A percentile compares a stretch with the other conserved stretches of the same genome.
phyloP scores from a whole-genome alignment of 2,797 vertebrate genomes.

The Euphonia xanthogaster region DNA sequence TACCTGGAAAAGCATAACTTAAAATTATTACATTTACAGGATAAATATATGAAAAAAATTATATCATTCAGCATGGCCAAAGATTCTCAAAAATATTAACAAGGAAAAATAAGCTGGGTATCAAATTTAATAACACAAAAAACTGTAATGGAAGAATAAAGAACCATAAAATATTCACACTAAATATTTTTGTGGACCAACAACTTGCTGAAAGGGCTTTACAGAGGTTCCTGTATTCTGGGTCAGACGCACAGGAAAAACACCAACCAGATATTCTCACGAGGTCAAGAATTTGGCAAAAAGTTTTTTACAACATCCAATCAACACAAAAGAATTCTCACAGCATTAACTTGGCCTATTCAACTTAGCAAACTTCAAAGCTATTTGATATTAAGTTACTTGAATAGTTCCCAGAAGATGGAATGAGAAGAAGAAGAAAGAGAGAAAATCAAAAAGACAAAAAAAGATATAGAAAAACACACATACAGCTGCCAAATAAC shows the following conservation, averaged over 20 bases:
- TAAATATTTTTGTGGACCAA: background rate
- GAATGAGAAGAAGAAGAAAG: background rate
- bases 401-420: background rate
- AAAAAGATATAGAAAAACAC: background rate
- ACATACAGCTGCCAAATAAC: background rate
- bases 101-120: background rate
- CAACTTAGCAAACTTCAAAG: background rate
- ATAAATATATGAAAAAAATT: background rate
- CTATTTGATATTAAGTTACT: background rate
- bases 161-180: background rate
- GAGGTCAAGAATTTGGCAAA: background rate
- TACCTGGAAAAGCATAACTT: background rate
- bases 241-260: accelerated
- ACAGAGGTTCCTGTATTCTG: background rate
- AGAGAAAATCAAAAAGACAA: background rate
- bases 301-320: background rate
- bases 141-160: background rate
- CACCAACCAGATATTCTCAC: background rate
- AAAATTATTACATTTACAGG: background rate
- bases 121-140: background rate
- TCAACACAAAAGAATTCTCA: background rate
- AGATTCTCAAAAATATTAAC: background rate
- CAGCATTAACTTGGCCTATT: too few species aligned
- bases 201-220: background rate
- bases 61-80: background rate